Evolutionary conservation across 2,113 vertebrate species (phyloP), one percentile per base, ranked within the genome.

Genomic region (Menura novaehollandiae): DNA sequence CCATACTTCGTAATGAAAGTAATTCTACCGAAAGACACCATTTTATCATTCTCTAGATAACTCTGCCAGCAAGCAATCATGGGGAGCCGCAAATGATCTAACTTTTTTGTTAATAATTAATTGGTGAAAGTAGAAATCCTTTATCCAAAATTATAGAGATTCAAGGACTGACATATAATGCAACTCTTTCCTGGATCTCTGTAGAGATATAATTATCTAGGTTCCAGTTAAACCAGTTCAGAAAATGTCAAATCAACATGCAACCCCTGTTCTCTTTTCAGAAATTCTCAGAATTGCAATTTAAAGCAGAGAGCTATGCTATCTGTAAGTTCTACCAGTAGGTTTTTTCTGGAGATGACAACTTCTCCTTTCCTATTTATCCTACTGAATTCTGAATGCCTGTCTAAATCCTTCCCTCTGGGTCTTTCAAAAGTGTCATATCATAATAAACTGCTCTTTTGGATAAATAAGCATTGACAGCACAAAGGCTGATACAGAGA

Each of bases 401-500:
- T 94, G 84, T 91, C 84, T 87, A 85, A 84, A 91, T 72, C 44
- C 32, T 94, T 87, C 62, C 89, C 77, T 87, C 49, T 79, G 84
- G 62, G 58, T 62, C 41, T 87, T 92, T 94, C 73, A 87, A 76
- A 94, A 85, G 60, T 62, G 49, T 81, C 51, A 37, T 82, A 72
- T 74, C 55, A 67, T 77, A 93, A 94, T 79, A 94, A 85, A 41
- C 32, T 92, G 19, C 22, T 91, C 49, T 84, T 95, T 89, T 87
- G 56, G 53, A 87, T 87, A 93, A 91, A 89, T 85, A 92, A 80
- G 30, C 63, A 92, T 71, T 95, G 94, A 91, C 79, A 93, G 86
- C 49, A 76, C 47, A 87, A 84, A 91, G 24, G 13, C 64, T 86
- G 43, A 74, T 63, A 55, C n/a, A 81, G 51, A 75, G n/a, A 76